Percentiles rank a stretch among this genome's conserved stretches.
These are phyloP conservation scores for Hylomyscus alleni DNA, from an alignment of 2,797 vertebrate genomes.

Conservation along the genomic window DNA sequence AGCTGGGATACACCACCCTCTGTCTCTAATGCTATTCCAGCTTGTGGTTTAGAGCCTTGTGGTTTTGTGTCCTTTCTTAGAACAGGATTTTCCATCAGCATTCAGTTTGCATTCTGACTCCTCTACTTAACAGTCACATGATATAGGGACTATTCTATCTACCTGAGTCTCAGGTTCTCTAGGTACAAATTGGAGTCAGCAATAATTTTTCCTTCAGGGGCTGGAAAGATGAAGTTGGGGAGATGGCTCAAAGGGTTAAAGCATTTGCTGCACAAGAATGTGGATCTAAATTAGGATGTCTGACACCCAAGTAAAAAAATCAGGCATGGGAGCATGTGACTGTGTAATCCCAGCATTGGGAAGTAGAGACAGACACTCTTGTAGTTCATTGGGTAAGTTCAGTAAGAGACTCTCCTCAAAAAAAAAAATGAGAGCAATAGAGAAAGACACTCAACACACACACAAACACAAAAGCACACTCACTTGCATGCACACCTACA, in stretches of 20 bases:
- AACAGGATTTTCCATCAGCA: not conserved
- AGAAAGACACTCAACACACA: not conserved
- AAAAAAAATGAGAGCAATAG: not conserved
- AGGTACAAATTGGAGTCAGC: not conserved
- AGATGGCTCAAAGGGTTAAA: not conserved
- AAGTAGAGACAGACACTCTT: not conserved
- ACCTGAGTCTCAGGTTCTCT: not conserved
- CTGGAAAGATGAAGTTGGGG: not conserved
- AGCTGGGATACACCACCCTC: not conserved
- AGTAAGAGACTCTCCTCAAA: not conserved
- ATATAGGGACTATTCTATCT: not conserved
- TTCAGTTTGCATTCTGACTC: slow-evolving; percentile 12
- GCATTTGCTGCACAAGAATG: not conserved
- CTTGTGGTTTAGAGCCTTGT: not conserved
- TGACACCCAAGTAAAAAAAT: not conserved
- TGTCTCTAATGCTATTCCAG: not conserved
- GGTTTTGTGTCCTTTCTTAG: not conserved
- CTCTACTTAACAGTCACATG: not conserved
- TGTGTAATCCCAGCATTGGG: not conserved
- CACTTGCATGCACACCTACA: not conserved
- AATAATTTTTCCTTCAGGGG: slow-evolving; percentile 10
- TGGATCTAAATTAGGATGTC: not conserved
- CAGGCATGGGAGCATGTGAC: not conserved
- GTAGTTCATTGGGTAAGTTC: not conserved
- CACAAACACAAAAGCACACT: not conserved